phyloP scores from a whole-genome alignment of 2,113 vertebrate genomes.

The Loxodonta africana region DNA sequence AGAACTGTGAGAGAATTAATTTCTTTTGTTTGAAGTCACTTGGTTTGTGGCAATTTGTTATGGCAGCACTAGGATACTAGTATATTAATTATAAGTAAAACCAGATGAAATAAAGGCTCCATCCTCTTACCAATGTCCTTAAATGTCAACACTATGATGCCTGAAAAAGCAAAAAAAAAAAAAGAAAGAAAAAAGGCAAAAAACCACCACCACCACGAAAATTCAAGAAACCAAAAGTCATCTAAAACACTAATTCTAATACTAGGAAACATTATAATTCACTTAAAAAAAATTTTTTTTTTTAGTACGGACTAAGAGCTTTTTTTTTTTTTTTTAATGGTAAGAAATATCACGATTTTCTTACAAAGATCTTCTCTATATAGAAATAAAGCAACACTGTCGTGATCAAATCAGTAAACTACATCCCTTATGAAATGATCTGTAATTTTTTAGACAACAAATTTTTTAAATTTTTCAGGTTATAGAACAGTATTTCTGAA shows the following conservation, averaged over 20 bases:
- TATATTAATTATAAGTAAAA: background rate
- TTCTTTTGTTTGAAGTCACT: background rate
- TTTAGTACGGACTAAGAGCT: slow-evolving; percentile 47
- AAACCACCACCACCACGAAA: background rate
- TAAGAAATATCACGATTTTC: slow-evolving; percentile 46
- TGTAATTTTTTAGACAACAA: slow-evolving; percentile 71
- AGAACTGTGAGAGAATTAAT: background rate
- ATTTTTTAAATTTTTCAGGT: slow-evolving; percentile 80
- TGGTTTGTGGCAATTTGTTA: background rate
- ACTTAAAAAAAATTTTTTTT: slow-evolving; percentile 30
- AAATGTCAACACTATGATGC: background rate
- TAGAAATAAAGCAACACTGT: slow-evolving; percentile 73
- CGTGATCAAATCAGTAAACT: slow-evolving; percentile 67
- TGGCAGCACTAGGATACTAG: background rate
- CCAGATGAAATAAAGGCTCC: background rate
- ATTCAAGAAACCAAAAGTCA: background rate
- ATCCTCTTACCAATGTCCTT: background rate
- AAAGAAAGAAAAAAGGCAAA: background rate
- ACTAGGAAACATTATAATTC: slow-evolving; percentile 43
- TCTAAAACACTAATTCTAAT: slow-evolving; percentile 37
- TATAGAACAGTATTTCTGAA: slow-evolving; percentile 73
- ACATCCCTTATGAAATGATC: slow-evolving; percentile 63
- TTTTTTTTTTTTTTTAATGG: slow-evolving; percentile 56
- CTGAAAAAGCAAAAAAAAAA: background rate
- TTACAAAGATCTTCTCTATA: slow-evolving; percentile 72